Evolutionary conservation across 2,797 vertebrate genomes (phyloP), one percentile per base, ranked within the genome.

Genomic region (Bradypus variegatus): DNA sequence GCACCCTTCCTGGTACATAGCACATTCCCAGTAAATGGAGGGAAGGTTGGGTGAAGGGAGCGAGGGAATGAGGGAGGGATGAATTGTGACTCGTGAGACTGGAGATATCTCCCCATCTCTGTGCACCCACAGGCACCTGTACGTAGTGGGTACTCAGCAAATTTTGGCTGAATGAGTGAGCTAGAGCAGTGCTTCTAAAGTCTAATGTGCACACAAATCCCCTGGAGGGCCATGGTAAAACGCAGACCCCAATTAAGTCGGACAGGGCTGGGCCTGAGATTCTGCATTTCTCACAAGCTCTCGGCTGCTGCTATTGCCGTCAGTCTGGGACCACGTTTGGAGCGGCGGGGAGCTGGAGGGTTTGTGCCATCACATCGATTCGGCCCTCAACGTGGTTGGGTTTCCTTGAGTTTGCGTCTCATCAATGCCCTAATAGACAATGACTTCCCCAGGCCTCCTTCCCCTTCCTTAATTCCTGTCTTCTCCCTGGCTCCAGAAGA

Each of bases 21-120:
- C 16, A 9, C 4, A 1, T 14, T 12, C 64, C 31, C 29, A 2
- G 5, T 31, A 23, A 48, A 27, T 7, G 12, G 64, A 62, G 10
- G 25, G 41, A 62, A 21, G 15, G 4, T 33, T 18, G 13, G 12
- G 23, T 45, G 55, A 10, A 55, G 15, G 16, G 36, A 75, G 4
- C 9, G 12, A 11, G 69, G 23, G 3, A 55, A 12, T 11, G 36
- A 75, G 4, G 12, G 16, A 11, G 69, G 23, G 3, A 45, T 38
- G 41, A 64, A 4, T 33, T 45, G 80, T n/a, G n/a, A 29, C 5
- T 60, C 55, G 1, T 23, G 48, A 60, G 31, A 14, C 45, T 14
- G 21, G 50, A 21, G 25, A 0, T 21, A 0, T 13, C 36, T 14
- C 33, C 13, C 13, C 19, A 4, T 21, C 38, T 58, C 1, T 16